phyloP scores from a whole-genome alignment of 1,140 invertebrate genomes.

The Harlomillsia oculata region DNA sequence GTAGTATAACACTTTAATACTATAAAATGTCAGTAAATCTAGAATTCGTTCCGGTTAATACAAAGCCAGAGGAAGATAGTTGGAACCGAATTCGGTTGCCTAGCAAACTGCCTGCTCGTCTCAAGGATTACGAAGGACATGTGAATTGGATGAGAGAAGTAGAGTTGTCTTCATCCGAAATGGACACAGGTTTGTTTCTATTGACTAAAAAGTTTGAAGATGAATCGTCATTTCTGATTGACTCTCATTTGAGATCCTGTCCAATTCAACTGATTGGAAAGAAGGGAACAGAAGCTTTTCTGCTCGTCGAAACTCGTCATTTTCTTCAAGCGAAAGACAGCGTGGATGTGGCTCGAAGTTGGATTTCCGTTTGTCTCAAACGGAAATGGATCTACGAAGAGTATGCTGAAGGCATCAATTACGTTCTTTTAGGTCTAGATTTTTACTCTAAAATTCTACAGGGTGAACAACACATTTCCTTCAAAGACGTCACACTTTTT shows the following conservation, averaged over 20 bases:
- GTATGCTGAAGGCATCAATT: conserved; percentile 2
- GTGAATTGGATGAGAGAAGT: neutral
- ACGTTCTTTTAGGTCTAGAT: conserved; percentile 5
- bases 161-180: neutral
- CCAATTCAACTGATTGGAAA: neutral
- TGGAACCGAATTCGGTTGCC: neutral
- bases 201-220: conserved; percentile 12
- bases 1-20: too few relatives aligned
- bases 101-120: neutral
- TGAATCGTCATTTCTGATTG: neutral
- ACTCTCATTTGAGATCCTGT: neutral
- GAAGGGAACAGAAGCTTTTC: conserved; percentile 3
- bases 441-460: neutral
- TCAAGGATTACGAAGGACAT: conserved; percentile 5
- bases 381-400: neutral
- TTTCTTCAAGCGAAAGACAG: neutral
- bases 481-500: neutral
- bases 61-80: neutral
- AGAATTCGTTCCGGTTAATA: conserved; percentile 9
- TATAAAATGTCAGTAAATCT: neutral
- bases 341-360: neutral
- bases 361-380: neutral
- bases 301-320: conserved; percentile 3
- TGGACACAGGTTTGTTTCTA: neutral
- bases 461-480: neutral